phyloP scores from a whole-genome alignment of 2,797 vertebrate species.

The Hippoglossus hippoglossus region DNA sequence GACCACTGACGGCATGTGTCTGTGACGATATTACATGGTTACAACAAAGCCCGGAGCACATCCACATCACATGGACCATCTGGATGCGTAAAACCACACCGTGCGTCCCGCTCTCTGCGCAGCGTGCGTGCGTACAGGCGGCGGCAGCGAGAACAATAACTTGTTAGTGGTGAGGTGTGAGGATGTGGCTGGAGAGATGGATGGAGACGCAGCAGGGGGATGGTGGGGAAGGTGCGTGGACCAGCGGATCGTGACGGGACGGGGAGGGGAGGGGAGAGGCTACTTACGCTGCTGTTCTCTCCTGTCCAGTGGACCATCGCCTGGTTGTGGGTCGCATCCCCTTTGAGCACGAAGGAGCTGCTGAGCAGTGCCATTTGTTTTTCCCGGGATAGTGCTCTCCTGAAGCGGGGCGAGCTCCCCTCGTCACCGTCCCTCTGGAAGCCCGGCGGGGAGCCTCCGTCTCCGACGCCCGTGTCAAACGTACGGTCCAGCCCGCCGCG shows the following conservation, averaged over 20 bases:
- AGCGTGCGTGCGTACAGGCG: conserved; percentile 14
- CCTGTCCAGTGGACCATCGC: conserved; percentile 99
- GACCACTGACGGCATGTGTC: not conserved
- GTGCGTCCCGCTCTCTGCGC: conserved; percentile 4
- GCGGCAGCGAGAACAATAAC: conserved; percentile 59
- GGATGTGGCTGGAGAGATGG: conserved; percentile 25
- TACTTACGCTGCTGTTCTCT: conserved; percentile 98
- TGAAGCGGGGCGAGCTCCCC: conserved; percentile 69
- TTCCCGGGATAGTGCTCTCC: conserved; percentile 84
- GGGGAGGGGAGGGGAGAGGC: conserved; percentile 9
- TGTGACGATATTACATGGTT: not conserved
- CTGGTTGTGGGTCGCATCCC: conserved; percentile 98
- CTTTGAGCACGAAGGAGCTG: conserved; percentile 97
- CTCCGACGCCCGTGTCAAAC: conserved; percentile 62
- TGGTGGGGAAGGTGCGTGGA: conserved; percentile 22
- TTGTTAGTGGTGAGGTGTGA: conserved; percentile 44
- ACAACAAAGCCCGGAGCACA: conserved; percentile 23
- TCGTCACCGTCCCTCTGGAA: conserved; percentile 40
- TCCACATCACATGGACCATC: conserved; percentile 33
- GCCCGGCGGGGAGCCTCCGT: conserved; percentile 54
- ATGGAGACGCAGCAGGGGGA: conserved; percentile 54
- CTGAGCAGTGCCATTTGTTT: conserved; percentile 89
- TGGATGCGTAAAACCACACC: conserved; percentile 48
- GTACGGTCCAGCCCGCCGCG: conserved; percentile 57
- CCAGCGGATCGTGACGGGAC: conserved; percentile 50